Percentiles rank a stretch among this genome's conserved stretches.
Evolutionary conservation across 2,797 vertebrate species (phyloP).

Genomic region (Crax fasciolata): DNA sequence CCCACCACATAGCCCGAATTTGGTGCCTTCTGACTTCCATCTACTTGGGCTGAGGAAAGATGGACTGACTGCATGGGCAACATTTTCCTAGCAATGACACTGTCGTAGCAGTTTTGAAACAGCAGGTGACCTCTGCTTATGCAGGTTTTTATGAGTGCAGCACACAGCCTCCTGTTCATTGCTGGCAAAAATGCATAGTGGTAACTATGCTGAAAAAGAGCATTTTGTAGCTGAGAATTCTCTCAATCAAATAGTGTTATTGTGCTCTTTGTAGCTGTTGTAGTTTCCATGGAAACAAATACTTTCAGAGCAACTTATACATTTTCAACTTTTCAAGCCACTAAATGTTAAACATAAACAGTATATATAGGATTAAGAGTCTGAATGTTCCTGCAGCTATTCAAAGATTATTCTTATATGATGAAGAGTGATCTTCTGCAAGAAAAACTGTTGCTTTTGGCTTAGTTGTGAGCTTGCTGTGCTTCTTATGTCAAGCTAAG

Average conservation of each 20-base stretch:
- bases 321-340: conserved; percentile 20
- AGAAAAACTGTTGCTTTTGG: conserved; percentile 42
- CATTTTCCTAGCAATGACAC: background rate
- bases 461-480: background rate
- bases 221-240: background rate
- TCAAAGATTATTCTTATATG: conserved; percentile 7
- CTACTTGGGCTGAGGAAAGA: background rate
- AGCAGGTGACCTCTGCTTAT: background rate
- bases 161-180: background rate
- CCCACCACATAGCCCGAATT: background rate
- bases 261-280: background rate
- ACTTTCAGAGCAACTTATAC: background rate
- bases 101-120: background rate
- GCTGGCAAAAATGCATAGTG: background rate
- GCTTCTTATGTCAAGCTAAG: conserved; percentile 41
- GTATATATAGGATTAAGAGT: background rate
- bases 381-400: conserved; percentile 43
- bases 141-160: background rate
- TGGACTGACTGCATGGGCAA: background rate
- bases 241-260: background rate
- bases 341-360: conserved; percentile 6
- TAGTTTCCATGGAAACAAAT: background rate
- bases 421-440: background rate
- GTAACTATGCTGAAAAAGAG: background rate
- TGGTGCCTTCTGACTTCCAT: background rate